Conservation (phyloP, 2,113 vertebrate genomes). For the Oncorhynchus nerka region DNA sequence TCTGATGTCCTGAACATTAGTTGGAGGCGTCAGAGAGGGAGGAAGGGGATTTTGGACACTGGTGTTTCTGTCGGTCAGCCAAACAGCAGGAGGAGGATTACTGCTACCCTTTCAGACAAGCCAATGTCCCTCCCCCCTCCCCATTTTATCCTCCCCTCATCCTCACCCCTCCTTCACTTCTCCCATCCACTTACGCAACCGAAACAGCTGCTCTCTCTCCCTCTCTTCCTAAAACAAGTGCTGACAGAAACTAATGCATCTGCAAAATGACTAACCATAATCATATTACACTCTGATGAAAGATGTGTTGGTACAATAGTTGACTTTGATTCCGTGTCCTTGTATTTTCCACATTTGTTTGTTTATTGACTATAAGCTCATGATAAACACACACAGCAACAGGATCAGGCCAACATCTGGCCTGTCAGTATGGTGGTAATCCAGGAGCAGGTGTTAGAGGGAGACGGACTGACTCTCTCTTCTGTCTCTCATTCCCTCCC, state of each 20-base stretch:
- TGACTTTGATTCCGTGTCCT: too few relatives aligned
- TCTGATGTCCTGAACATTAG: background rate
- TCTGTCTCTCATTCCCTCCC: background rate
- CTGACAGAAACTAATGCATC: slow-evolving; percentile 1
- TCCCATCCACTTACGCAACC: slow-evolving; percentile 41
- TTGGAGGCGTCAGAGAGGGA: background rate
- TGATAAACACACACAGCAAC: slow-evolving; percentile 7
- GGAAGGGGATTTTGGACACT: background rate
- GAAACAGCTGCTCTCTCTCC: slow-evolving; percentile 36
- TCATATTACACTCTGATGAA: background rate
- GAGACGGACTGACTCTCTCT: background rate
- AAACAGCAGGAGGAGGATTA: slow-evolving; percentile 5
- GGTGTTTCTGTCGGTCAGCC: background rate
- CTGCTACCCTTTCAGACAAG: background rate
- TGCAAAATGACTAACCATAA: background rate
- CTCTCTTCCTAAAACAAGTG: slow-evolving; percentile 19
- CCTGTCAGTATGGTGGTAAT: slow-evolving; percentile 49
- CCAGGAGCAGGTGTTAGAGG: slow-evolving; percentile 45
- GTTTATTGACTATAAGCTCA: too few relatives aligned
- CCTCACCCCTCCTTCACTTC: slow-evolving; percentile 10
- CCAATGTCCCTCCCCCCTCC: slow-evolving; percentile 1
- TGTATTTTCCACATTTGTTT: too few relatives aligned
- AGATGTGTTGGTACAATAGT: too few relatives aligned
- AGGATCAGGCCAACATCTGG: slow-evolving; percentile 54
- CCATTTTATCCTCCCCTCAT: background rate